A percentile compares a stretch with the other conserved stretches of the same genome.
Evolutionary conservation across 2,797 vertebrate species (phyloP).

Genomic region (Pogoniulus pusillus): DNA sequence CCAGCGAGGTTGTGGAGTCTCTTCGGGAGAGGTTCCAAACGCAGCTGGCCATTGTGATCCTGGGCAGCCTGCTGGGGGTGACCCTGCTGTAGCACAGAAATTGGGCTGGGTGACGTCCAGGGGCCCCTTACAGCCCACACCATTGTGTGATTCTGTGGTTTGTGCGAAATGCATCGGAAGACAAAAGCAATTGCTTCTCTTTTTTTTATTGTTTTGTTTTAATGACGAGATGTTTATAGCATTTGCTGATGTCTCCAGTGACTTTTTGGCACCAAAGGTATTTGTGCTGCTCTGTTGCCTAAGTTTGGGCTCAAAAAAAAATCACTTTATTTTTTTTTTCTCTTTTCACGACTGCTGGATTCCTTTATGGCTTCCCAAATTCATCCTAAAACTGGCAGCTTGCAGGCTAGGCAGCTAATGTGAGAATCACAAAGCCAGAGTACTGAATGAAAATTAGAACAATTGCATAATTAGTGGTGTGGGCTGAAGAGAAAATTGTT

Average conservation of each 20-base stretch:
- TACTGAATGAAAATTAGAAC: conserved; percentile 2
- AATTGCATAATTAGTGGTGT: background rate
- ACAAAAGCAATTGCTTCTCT: background rate
- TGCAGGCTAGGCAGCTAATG: background rate
- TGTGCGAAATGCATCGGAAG: background rate
- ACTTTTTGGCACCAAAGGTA: background rate
- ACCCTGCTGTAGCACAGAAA: no score
- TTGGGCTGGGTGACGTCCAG: no score
- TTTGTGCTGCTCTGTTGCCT: background rate
- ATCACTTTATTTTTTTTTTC: background rate
- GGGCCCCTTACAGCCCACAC: no score
- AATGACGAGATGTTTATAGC: background rate
- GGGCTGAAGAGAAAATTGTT: background rate
- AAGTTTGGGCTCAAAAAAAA: background rate
- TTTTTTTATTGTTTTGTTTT: background rate
- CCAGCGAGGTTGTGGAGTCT: no score
- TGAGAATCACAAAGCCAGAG: background rate
- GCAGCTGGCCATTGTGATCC: no score
- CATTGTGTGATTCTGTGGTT: background rate
- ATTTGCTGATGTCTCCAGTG: background rate
- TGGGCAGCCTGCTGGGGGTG: no score
- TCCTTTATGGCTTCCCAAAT: background rate
- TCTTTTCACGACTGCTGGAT: background rate
- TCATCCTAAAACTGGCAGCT: background rate
- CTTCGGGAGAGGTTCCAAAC: no score